Evolutionary conservation across 2,888 invertebrate genomes (phyloP).

Genomic region (Latheticus oryzae): DNA sequence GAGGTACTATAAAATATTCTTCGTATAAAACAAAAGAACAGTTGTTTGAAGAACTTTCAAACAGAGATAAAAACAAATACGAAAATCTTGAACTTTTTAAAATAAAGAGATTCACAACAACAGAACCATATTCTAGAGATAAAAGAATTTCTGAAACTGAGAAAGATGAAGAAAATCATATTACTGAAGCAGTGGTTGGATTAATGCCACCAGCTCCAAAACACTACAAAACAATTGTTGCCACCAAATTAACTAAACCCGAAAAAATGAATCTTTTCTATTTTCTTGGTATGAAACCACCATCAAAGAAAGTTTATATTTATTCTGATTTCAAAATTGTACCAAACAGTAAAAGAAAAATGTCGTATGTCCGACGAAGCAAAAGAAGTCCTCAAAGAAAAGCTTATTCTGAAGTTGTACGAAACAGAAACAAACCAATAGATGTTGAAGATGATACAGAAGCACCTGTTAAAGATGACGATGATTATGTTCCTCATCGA

Average conservation of each 20-base stretch:
- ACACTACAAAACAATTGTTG: conserved; percentile 53
- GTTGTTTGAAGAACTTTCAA: conserved; percentile 21
- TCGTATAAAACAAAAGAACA: conserved; percentile 26
- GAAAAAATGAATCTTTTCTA: conserved; percentile 55
- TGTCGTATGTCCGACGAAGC: conserved; percentile 39
- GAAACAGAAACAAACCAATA: conserved; percentile 50
- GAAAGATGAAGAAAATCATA: conserved; percentile 29
- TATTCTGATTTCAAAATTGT: conserved; percentile 55
- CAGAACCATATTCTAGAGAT: conserved; percentile 19
- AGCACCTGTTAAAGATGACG: conserved; percentile 52
- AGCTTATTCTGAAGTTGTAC: conserved; percentile 55
- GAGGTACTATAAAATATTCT: conserved; percentile 29
- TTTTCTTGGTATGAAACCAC: conserved; percentile 62
- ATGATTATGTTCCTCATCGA: conserved; percentile 63
- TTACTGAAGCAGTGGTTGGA: conserved; percentile 48
- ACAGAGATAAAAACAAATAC: conserved; percentile 16
- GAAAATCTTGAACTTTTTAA: conserved; percentile 42
- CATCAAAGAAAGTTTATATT: conserved; percentile 53
- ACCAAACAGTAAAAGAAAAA: conserved; percentile 36
- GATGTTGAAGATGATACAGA: conserved; percentile 48
- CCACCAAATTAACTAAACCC: conserved; percentile 42
- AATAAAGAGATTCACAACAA: conserved; percentile 11
- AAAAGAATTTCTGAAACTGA: conserved; percentile 5
- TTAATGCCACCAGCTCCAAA: conserved; percentile 54
- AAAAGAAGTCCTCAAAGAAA: conserved; percentile 53